Conservation (phyloP, 2,797 vertebrate genomes). For the Paramormyrops hopkinsi region DNA sequence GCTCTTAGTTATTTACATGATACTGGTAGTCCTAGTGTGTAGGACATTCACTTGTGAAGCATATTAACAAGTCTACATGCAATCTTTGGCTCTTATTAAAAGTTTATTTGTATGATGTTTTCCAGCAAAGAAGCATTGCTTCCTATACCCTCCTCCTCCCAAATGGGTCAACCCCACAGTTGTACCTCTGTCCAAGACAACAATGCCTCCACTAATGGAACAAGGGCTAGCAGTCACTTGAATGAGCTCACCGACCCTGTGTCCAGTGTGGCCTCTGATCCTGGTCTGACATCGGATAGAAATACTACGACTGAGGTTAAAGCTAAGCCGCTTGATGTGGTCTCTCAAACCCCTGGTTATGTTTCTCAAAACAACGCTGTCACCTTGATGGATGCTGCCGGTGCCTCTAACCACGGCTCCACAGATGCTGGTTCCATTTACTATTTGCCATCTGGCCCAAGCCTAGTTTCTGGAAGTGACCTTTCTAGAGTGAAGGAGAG, state of each 20-base stretch:
- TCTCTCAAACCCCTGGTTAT: conserved; percentile 18
- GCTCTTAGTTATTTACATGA: not conserved
- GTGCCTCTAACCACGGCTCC: conserved; percentile 12
- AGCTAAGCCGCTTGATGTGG: not conserved
- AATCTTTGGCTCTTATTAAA: not conserved
- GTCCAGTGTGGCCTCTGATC: conserved; percentile 25
- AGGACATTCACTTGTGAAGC: not conserved
- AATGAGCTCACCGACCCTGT: conserved; percentile 36
- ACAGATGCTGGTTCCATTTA: not conserved
- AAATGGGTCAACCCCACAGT: conserved; percentile 32
- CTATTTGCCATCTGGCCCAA: conserved; percentile 8
- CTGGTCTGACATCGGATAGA: conserved; percentile 32
- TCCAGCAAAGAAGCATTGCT: conserved; percentile 39
- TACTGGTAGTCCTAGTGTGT: not conserved
- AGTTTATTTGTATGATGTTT: conserved; percentile 14
- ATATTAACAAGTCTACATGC: not conserved
- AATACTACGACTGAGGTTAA: conserved; percentile 21
- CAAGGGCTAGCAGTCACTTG: conserved; percentile 42
- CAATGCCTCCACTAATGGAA: conserved; percentile 31
- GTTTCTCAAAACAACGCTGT: conserved; percentile 26
- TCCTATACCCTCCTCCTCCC: conserved; percentile 27
- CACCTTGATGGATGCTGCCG: conserved; percentile 33
- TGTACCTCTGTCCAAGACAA: conserved; percentile 8
- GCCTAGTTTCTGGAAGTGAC: not conserved
- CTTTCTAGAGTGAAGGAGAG: conserved; percentile 20